Percentiles rank a stretch among this genome's conserved stretches.
These are phyloP conservation scores for Patella caerulea DNA, from an alignment of 2,888 invertebrate genomes.

Conservation along the genomic window DNA sequence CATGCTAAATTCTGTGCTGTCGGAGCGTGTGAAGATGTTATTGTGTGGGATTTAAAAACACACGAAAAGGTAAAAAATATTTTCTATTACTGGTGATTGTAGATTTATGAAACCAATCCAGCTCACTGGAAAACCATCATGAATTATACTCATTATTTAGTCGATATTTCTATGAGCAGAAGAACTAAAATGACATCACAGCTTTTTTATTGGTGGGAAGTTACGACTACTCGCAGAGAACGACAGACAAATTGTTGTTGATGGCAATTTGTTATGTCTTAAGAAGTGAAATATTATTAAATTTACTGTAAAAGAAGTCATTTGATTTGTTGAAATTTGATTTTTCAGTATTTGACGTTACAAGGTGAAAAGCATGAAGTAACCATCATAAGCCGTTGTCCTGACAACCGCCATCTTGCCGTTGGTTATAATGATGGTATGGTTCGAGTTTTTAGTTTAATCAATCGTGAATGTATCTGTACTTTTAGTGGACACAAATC, in stretches of 20 bases:
- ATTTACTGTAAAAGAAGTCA: not conserved
- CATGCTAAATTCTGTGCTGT: constrained; percentile 89
- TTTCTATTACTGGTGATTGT: not conserved
- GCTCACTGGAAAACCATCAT: too few relatives aligned
- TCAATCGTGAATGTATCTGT: constrained; percentile 76
- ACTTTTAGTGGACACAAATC: constrained; percentile 88
- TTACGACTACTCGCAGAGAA: too few relatives aligned
- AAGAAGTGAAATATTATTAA: too few relatives aligned
- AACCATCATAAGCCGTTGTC: constrained; percentile 82
- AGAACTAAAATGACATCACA: too few relatives aligned
- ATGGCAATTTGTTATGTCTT: too few relatives aligned
- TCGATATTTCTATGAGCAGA: too few relatives aligned
- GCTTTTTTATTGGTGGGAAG: too few relatives aligned
- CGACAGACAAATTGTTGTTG: too few relatives aligned
- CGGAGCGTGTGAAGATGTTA: constrained; percentile 94
- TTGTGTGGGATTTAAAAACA: constrained; percentile 93
- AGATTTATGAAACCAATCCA: not conserved
- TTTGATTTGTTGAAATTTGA: constrained; percentile 34
- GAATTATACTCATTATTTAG: too few relatives aligned
- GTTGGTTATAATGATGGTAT: constrained; percentile 93
- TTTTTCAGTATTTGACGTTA: constrained; percentile 81
- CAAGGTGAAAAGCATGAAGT: constrained; percentile 87
- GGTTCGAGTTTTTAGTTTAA: constrained; percentile 86
- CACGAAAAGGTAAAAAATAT: constrained; percentile 71
- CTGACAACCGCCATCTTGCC: constrained; percentile 85